phyloP scores from a whole-genome alignment of 2,113 vertebrate genomes.

The Garra rufa region DNA sequence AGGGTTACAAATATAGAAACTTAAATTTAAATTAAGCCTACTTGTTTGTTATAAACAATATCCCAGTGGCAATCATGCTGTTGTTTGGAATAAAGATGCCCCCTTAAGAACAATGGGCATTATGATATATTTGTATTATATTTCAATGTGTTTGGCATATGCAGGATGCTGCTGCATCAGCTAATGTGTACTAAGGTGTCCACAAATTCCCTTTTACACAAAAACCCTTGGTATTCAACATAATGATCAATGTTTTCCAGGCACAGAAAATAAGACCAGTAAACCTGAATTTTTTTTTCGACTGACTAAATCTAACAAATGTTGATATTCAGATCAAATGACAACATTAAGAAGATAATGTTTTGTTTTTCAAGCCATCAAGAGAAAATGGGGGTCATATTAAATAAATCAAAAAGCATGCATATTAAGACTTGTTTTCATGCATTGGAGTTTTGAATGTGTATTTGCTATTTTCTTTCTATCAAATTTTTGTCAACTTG shows the following conservation, averaged over 20 bases:
- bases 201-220: background rate
- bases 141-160: background rate
- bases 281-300: background rate
- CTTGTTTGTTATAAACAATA: background rate
- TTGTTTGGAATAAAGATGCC: background rate
- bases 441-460: background rate
- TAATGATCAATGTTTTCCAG: background rate
- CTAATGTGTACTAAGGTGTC: too few relatives aligned
- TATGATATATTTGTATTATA: background rate
- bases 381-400: background rate
- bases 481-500: background rate
- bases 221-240: background rate
- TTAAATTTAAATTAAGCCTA: background rate
- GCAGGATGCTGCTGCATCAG: background rate
- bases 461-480: background rate
- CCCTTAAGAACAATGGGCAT: background rate
- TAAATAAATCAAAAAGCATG: too few relatives aligned
- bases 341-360: too few relatives aligned
- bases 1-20: too few relatives aligned
- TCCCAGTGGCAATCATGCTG: background rate
- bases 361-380: background rate
- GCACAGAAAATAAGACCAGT: background rate
- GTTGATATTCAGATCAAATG: background rate
- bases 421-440: background rate
- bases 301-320: background rate